Base-by-base conservation (phyloP, 2,797 vertebrate species). In the Fringilla coelebs region DNA sequence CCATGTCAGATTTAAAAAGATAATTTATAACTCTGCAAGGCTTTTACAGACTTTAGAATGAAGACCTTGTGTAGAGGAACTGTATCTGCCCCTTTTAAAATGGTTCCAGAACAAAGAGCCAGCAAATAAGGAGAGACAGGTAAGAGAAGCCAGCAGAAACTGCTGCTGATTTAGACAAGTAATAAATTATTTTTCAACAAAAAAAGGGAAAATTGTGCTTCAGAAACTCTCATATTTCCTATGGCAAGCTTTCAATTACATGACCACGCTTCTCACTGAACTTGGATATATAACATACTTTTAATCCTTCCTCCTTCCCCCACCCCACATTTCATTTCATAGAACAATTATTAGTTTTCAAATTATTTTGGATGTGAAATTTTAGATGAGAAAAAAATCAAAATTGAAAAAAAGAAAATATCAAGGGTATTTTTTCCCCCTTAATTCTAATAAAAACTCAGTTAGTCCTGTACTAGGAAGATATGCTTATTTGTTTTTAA, bases 341-440 rank as follows among this genome's bases (percentile, higher is more conserved):
- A 66, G 11, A 84, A 49, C 40, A 22, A 49, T 12, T 20, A 26
- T 13, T 31, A 7, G 18, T 21, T 15, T 8, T 34, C 36, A 1
- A 80, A 60, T 21, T 46, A 45, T 28, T 43, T 57, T 16, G 4
- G 1, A 17, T 78, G n/a, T 32, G 8, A 75, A 40, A 52, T 49
- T 87, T 58, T 79, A 34, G 8, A 43, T 2, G 2, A 61, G 11
- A 79, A 82, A 72, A 70, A 17, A 34, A 81, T 21, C 16, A 32
- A 60, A 74, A 26, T 2, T 48, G 4, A 21, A 41, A 25, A n/a
- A 19, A 3, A 32, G 4, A 46, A 57, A 45, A 32, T 20, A 84
- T 12, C 0, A 1, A 55, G 7, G 8, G 3, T n/a, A 29, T 28
- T 60, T 51, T 46, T 52, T 46, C 4, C 11, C 7, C 6, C 6